Evolutionary conservation across 1,140 invertebrate genomes (phyloP).

Genomic region (Dryas iulia): DNA sequence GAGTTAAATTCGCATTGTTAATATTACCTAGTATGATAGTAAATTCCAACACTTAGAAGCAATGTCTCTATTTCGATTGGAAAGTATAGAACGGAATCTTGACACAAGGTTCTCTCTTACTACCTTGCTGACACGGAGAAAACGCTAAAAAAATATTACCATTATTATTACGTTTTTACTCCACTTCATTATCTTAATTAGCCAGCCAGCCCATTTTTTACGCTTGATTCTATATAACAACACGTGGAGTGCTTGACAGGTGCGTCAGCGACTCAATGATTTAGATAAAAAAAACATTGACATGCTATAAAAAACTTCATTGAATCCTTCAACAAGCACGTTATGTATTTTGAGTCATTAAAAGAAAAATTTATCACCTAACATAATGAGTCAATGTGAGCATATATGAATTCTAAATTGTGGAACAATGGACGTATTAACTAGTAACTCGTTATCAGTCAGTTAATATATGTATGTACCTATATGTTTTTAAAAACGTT

Average conservation of each 20-base stretch:
- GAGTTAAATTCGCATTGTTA: too few species aligned
- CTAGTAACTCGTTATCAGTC: slow-evolving; percentile 12
- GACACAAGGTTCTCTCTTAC: too few species aligned
- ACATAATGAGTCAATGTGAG: slow-evolving; percentile 13
- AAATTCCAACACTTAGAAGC: too few species aligned
- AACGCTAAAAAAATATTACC: too few species aligned
- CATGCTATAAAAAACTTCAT: not conserved
- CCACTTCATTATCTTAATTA: too few species aligned
- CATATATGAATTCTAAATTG: slow-evolving; percentile 20
- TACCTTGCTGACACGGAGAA: too few species aligned
- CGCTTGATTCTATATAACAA: not conserved
- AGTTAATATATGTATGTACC: not conserved
- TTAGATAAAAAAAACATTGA: slow-evolving; percentile 7
- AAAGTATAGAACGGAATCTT: too few species aligned
- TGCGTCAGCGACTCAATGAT: not conserved
- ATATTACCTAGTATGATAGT: too few species aligned
- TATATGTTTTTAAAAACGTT: not conserved
- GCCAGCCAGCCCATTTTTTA: too few species aligned
- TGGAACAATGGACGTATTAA: slow-evolving; percentile 17
- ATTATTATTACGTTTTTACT: too few species aligned
- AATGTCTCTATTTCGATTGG: too few species aligned
- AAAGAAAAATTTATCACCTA: slow-evolving; percentile 3
- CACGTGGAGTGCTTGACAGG: not conserved
- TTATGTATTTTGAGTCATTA: not conserved
- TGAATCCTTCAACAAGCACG: slow-evolving; percentile 3